Evolutionary conservation across 1,140 invertebrate species (phyloP).

Genomic region (Pemphigus obesinymphae): DNA sequence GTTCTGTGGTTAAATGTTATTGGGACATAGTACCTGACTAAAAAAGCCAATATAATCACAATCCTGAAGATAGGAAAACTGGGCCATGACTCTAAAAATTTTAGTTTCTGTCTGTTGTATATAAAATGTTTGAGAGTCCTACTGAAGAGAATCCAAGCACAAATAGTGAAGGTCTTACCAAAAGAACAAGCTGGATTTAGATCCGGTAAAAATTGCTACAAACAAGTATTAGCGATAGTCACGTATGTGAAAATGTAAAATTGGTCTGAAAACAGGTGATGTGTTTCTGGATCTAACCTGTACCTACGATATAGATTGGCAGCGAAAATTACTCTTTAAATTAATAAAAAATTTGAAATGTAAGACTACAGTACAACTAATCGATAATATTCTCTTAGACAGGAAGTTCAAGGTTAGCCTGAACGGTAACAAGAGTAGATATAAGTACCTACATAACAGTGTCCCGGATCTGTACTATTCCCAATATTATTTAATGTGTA

Average conservation of each 20-base stretch:
- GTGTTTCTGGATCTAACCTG: conserved; percentile 1
- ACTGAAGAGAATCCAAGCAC: background rate
- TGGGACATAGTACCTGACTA: no score
- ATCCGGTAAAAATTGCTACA: background rate
- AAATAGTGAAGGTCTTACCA: background rate
- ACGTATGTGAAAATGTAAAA: conserved; percentile 26
- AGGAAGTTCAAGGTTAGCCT: conserved; percentile 9
- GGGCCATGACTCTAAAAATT: no score
- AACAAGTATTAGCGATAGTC: conserved; percentile 27
- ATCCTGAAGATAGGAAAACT: conserved; percentile 7
- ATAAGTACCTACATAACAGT: background rate
- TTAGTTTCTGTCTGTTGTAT: conserved; percentile 8
- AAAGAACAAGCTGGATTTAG: conserved; percentile 33
- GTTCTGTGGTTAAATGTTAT: no score
- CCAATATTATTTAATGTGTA: background rate
- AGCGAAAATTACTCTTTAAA: background rate
- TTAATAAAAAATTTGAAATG: conserved; percentile 7
- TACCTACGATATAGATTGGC: conserved; percentile 22
- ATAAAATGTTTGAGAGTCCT: conserved; percentile 28
- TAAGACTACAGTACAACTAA: conserved; percentile 8
- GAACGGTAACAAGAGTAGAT: background rate
- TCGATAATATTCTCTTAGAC: conserved; percentile 5
- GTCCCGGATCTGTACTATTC: background rate
- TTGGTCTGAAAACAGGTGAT: background rate
- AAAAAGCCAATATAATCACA: conserved; percentile 1